Evolutionary conservation across 2,113 vertebrate genomes (phyloP).

Genomic region (Colossoma macropomum): DNA sequence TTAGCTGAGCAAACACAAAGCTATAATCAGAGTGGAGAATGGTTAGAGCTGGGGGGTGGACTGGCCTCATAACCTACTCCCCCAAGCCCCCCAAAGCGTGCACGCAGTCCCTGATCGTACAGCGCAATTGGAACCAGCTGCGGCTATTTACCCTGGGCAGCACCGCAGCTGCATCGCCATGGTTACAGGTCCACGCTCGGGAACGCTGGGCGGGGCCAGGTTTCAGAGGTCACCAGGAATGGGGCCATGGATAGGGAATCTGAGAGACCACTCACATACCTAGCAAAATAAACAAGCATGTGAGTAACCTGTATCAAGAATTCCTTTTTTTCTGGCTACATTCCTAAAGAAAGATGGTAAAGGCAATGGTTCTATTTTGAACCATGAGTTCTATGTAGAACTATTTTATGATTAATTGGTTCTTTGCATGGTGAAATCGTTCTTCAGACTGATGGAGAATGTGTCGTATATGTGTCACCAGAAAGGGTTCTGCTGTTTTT

Average conservation of each 20-base stretch:
- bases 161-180: conserved; percentile 62
- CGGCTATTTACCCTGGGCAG: conserved; percentile 67
- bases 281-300: neutral
- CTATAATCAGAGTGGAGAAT: conserved; percentile 20
- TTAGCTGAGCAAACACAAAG: conserved; percentile 9
- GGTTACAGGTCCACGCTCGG: conserved; percentile 58
- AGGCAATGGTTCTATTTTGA: too few species aligned
- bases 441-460: too few species aligned
- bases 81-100: conserved; percentile 11
- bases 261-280: neutral
- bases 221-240: conserved; percentile 48
- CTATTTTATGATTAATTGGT: too few species aligned
- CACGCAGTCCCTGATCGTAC: conserved; percentile 40
- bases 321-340: neutral
- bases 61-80: neutral
- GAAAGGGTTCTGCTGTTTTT: too few species aligned
- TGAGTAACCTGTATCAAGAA: neutral
- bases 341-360: too few species aligned
- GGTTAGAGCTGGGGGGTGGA: neutral
- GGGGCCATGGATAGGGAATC: conserved; percentile 39
- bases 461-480: too few species aligned
- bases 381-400: too few species aligned
- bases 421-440: too few species aligned
- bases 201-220: conserved; percentile 42
- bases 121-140: conserved; percentile 73